Conservation (phyloP, 2,113 vertebrate species). For the Tyto alba region DNA sequence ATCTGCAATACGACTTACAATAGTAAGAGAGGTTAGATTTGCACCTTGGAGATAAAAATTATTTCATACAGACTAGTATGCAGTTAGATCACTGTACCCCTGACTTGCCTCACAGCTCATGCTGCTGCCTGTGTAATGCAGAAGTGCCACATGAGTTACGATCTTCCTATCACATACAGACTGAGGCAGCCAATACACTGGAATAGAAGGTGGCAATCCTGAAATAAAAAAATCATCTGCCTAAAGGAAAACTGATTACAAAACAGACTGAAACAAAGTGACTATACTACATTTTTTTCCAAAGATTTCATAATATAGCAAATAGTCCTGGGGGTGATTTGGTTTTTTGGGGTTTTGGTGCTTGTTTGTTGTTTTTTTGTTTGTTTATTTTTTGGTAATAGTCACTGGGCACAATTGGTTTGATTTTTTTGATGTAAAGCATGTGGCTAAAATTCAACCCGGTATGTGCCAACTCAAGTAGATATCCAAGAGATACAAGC, state of each 20-base stretch:
- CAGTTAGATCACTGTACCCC: neutral
- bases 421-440: neutral
- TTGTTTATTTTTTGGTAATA: neutral
- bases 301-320: neutral
- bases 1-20: neutral
- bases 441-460: constrained; percentile 5
- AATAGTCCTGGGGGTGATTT: neutral
- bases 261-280: neutral
- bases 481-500: constrained; percentile 10
- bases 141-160: accelerated
- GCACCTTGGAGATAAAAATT: neutral
- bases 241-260: neutral
- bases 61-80: neutral
- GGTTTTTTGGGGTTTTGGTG: neutral
- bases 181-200: neutral
- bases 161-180: neutral
- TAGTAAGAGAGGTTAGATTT: neutral
- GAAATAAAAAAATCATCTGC: neutral
- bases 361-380: neutral
- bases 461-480: constrained; percentile 35
- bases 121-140: neutral
- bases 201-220: neutral
- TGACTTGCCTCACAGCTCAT: neutral
- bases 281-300: neutral
- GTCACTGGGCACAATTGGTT: neutral